Evolutionary conservation across 2,113 vertebrate species (phyloP).

Genomic region (Ailurus styani): DNA sequence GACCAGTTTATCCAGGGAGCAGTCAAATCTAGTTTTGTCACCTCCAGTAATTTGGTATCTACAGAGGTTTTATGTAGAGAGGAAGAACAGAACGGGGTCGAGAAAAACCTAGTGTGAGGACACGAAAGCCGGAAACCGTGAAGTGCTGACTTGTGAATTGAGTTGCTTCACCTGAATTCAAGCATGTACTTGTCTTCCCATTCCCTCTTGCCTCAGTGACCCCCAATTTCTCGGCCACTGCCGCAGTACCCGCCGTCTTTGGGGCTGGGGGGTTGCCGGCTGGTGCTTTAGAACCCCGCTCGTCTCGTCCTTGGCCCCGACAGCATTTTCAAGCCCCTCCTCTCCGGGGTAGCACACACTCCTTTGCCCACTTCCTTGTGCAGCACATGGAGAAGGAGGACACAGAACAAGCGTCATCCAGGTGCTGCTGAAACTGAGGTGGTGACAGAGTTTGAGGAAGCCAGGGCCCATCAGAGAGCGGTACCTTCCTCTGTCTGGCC

Average conservation of each 20-base stretch:
- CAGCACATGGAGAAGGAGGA: neutral
- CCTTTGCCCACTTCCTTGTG: neutral
- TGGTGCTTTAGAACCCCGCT: neutral
- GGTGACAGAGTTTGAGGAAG: neutral
- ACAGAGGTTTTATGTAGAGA: neutral
- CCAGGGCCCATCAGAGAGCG: rapidly evolving
- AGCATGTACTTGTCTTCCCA: neutral
- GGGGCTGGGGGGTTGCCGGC: too few species aligned
- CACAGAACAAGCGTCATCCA: neutral
- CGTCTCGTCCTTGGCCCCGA: neutral
- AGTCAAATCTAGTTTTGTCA: neutral
- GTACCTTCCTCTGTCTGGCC: neutral
- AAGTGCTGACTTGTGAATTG: neutral
- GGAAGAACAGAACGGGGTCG: neutral
- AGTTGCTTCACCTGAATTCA: neutral
- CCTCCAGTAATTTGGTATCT: neutral
- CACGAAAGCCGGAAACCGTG: neutral
- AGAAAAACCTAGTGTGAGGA: neutral
- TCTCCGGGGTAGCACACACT: rapidly evolving
- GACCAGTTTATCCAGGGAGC: neutral
- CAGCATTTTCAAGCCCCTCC: too few species aligned
- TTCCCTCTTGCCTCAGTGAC: neutral
- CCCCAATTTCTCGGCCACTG: neutral
- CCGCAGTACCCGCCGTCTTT: too few species aligned
- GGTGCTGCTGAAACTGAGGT: neutral